Evolutionary conservation across 2,888 invertebrate species (phyloP), one percentile per base, ranked within the genome.

Genomic region (Zygothrica quintamaculata): DNA sequence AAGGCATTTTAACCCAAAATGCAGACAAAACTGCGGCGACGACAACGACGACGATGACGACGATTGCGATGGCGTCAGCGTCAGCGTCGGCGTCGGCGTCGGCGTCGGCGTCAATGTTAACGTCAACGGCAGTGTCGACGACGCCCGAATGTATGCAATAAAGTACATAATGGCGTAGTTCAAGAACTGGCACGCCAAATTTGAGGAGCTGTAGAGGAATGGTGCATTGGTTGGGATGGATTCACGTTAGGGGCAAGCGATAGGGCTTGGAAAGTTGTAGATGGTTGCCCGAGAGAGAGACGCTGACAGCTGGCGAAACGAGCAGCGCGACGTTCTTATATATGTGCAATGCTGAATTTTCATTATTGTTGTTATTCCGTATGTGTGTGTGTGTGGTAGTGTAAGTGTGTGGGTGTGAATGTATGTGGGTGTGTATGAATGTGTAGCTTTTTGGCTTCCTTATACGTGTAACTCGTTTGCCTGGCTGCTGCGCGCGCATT

Each of bases 91-190:
- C 48, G 65, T 65, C 48, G 39, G n/a, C 47, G 44, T 11, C 40
- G 6, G 31, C 56, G 8, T n/a, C 18, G n/a, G 1, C 39, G 22
- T 15, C 12, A 2, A 33, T 26, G 33, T 25, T 7, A 9, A 15
- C 48, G 16, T 13, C 22, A 31, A 26, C 48, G n/a, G 8, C 25
- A 40, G 34, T 59, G 40, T 15, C 48, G 65, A 67, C 48, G 62
- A 65, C 71, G 84, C 74, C 74, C 76, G 77, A 81, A 86, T 86
- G 84, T 81, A 84, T 81, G 87, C 87, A 80, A 86, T 81, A 81
- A 81, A 86, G 84, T 81, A 86, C 77, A 81, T 84, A 81, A 81
- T 81, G 81, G 86, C 87, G 87, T 55, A 84, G 81, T 86, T 84
- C 87, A 82, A 84, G 78, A 87, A 80, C 78, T 81, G 78, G 75